Percentiles rank a stretch among this genome's conserved stretches.
Evolutionary conservation across 1,140 invertebrate genomes (phyloP).

Genomic region (Artemia franciscana): DNA sequence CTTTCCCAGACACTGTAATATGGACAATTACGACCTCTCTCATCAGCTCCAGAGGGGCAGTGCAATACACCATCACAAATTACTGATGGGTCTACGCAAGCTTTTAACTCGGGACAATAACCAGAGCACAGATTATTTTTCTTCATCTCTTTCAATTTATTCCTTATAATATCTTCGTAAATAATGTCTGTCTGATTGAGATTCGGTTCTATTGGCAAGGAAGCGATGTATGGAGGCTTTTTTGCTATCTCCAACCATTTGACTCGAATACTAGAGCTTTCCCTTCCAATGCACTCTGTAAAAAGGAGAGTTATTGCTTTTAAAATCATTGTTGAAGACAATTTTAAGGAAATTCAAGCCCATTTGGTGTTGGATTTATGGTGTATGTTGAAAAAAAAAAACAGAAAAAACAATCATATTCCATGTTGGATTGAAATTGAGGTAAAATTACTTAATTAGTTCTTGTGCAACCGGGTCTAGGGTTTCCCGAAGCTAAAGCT

Average conservation of each 20-base stretch:
- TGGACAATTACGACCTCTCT: constrained; percentile 30
- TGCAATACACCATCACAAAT: constrained; percentile 67
- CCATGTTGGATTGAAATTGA: no score
- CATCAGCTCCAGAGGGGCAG: constrained; percentile 67
- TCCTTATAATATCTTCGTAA: background rate
- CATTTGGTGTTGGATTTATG: no score
- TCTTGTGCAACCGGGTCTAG: no score
- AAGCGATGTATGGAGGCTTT: background rate
- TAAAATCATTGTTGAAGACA: no score
- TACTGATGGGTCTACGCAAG: constrained; percentile 61
- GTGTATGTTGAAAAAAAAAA: no score
- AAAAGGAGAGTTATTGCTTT: background rate
- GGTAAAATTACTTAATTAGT: no score
- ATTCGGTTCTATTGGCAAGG: background rate
- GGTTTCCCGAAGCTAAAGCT: no score
- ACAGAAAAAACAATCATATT: no score
- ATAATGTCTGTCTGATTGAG: background rate
- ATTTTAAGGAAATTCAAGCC: no score
- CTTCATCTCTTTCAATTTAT: background rate
- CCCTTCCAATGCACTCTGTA: background rate
- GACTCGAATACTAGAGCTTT: background rate
- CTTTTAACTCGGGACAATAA: constrained; percentile 57
- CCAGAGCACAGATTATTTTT: constrained; percentile 35
- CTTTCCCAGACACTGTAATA: background rate
- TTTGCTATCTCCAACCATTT: background rate